A percentile compares a stretch with the other conserved stretches of the same genome.
These are phyloP conservation scores for Scolopax bukidnonensis DNA, from an alignment of 2,797 vertebrate genomes.

Conservation along the genomic window DNA sequence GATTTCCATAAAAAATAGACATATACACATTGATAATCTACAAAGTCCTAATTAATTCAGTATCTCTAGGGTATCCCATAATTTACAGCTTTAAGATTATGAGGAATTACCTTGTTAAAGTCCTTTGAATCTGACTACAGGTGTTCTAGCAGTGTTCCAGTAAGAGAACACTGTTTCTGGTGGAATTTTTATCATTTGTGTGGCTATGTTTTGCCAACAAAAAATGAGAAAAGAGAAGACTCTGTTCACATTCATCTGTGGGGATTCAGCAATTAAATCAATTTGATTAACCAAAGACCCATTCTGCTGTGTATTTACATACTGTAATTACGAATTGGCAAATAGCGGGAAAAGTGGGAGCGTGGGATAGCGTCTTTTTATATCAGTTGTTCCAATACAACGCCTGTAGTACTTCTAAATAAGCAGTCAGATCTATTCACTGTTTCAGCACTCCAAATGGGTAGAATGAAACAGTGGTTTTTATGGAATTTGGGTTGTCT, in stretches of 20 bases:
- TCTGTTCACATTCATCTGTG: constrained; percentile 75
- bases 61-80: constrained; percentile 21
- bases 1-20: constrained; percentile 23
- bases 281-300: constrained; percentile 79
- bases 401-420: constrained; percentile 52
- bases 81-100: constrained; percentile 32
- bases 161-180: constrained; percentile 37
- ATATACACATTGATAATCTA: constrained; percentile 9
- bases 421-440: constrained; percentile 24
- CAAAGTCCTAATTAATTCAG: constrained; percentile 48
- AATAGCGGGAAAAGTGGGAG: constrained; percentile 71
- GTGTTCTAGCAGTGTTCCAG: constrained; percentile 29
- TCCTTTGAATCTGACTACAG: constrained; percentile 57
- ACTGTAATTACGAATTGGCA: constrained; percentile 76
- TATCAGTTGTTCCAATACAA: constrained; percentile 68
- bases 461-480: background rate
- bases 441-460: constrained; percentile 14
- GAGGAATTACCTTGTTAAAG: constrained; percentile 39
- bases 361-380: constrained; percentile 63
- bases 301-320: constrained; percentile 78
- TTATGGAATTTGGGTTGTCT: background rate
- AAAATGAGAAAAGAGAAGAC: constrained; percentile 69
- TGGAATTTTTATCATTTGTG: constrained; percentile 59
- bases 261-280: constrained; percentile 78
- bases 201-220: constrained; percentile 74